These are phyloP conservation scores for Neosalanx taihuensis DNA, from an alignment of 2,797 vertebrate genomes.

Conservation along the genomic window DNA sequence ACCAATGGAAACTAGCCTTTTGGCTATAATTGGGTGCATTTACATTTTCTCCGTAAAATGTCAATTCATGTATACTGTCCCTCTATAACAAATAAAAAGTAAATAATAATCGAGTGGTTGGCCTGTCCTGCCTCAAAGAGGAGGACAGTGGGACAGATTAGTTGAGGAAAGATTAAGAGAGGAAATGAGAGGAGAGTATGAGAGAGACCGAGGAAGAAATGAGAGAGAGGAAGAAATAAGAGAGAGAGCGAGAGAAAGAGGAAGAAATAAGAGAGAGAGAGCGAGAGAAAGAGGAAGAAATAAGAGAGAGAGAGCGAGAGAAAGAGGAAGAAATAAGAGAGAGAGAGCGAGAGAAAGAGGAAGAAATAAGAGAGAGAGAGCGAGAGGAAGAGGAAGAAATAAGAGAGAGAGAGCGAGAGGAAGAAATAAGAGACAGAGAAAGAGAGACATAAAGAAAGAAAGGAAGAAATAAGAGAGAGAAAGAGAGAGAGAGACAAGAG, in stretches of 20 bases:
- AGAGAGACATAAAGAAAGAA: constrained; percentile 5
- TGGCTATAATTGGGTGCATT: too few relatives aligned
- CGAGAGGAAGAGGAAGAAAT: not conserved
- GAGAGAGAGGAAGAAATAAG: too few relatives aligned
- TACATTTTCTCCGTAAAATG: too few relatives aligned
- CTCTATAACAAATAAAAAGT: constrained; percentile 14
- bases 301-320: too few relatives aligned
- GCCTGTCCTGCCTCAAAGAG: too few relatives aligned
- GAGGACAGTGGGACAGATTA: not conserved
- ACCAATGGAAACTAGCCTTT: too few relatives aligned
- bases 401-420: not conserved
- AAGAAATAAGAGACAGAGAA: not conserved
- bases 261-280: too few relatives aligned
- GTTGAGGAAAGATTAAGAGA: constrained; percentile 2
- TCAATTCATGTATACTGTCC: too few relatives aligned
- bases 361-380: not conserved
- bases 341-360: not conserved
- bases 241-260: too few relatives aligned
- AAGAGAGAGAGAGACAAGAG: not conserved
- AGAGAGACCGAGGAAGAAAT: too few relatives aligned
- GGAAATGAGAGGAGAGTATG: not conserved
- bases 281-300: too few relatives aligned
- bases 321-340: not conserved
- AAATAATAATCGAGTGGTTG: too few relatives aligned
- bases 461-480: not conserved